Base-by-base conservation (phyloP, 2,797 vertebrate genomes). In the Chelidonichthys spinosus region DNA sequence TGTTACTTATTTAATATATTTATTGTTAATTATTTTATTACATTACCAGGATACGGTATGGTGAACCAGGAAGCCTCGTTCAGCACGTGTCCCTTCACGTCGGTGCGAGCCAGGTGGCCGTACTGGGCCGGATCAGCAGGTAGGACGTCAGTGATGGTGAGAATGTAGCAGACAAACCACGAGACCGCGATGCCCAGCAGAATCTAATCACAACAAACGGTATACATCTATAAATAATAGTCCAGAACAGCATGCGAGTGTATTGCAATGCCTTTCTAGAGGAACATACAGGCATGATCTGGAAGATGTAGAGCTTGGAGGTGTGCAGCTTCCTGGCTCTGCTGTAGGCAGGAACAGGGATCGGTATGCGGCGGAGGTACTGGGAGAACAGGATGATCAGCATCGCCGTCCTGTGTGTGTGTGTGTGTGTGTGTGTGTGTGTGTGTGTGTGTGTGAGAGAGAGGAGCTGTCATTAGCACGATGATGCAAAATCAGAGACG, bases 11-110 rank as follows among this genome's bases (percentile, higher is more conserved):
- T n/a, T n/a, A n/a, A n/a, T n/a, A n/a, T n/a, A n/a, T n/a, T n/a
- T n/a, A n/a, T n/a, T n/a, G n/a, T n/a, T n/a, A n/a, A n/a, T n/a
- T n/a, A n/a, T n/a, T n/a, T n/a, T n/a, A n/a, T n/a, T n/a, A n/a
- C n/a, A n/a, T n/a, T 25, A 98, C 98, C 97, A 93, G 97, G 97
- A 78, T 98, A 98, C 40, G 97, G 97, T 74, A 98, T 85, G n/a
- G 92, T 95, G 79, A 99, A 96, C 97, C 97, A 98, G 9, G 97
- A 94, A 9, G 97, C 96, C 67, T 81, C 86, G 4, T 78, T 81
- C 36, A 97, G 71, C 7, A 97, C 95, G 0, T 93, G 84, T 50
- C 95, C 95, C 62, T 96, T 96, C 62, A 90, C 87, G 66, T 98
- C 97, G 0, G 98, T 99, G 6, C 97, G 96, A 33, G 96, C 97